Conservation (phyloP, 2,888 invertebrate genomes). For the Dynastes maya region DNA sequence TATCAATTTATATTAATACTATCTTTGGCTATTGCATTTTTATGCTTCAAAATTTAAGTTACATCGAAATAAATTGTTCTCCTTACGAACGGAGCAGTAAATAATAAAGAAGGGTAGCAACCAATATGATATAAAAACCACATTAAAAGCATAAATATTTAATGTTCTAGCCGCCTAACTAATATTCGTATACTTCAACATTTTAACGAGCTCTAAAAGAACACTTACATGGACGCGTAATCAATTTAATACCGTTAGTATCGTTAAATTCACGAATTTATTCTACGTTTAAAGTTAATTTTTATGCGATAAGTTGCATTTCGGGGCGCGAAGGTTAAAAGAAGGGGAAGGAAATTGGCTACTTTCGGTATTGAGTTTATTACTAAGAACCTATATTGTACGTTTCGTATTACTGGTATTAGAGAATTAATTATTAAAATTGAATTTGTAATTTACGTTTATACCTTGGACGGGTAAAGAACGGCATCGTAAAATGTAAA, state of each 20-base stretch:
- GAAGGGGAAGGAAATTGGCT: not conserved
- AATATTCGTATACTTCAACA: not conserved
- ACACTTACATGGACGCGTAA: constrained; percentile 4
- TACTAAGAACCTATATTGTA: not conserved
- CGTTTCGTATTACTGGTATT: not conserved
- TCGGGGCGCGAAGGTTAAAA: not conserved
- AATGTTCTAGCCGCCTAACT: not conserved
- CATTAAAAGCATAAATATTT: constrained; percentile 3
- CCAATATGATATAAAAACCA: no score
- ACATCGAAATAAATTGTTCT: no score
- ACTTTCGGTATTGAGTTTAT: not conserved
- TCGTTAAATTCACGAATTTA: constrained; percentile 4
- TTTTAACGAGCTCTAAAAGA: constrained; percentile 9
- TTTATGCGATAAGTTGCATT: constrained; percentile 31
- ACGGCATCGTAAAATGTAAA: not conserved
- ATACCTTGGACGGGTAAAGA: not conserved
- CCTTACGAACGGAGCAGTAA: not conserved
- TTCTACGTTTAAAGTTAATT: constrained; percentile 24
- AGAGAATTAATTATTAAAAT: constrained; percentile 17
- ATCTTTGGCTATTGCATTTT: no score
- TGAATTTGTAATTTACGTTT: constrained; percentile 30
- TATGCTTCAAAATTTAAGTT: no score
- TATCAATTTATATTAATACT: no score
- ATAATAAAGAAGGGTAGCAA: not conserved
- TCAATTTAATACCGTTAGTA: constrained; percentile 10